phyloP scores from a whole-genome alignment of 1,140 invertebrate species.

The Nebria ingens region DNA sequence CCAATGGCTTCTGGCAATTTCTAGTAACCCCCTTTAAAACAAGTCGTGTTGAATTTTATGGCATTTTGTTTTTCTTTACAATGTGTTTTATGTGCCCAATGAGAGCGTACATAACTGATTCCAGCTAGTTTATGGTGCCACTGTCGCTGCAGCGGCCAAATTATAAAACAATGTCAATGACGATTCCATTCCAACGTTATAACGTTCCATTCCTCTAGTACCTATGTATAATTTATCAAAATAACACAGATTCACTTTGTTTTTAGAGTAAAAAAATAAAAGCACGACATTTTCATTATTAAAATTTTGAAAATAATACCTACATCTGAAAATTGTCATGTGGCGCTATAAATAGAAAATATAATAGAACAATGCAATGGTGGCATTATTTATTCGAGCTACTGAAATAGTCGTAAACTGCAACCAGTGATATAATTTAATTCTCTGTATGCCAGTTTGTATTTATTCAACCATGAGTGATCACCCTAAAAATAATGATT shows the following conservation, averaged over 20 bases:
- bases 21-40: too few relatives aligned
- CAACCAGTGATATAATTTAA: background rate
- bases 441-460: background rate
- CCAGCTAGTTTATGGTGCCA: background rate
- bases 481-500: too few relatives aligned
- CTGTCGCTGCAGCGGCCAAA: constrained; percentile 2
- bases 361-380: too few relatives aligned
- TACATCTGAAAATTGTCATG: too few relatives aligned
- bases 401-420: background rate
- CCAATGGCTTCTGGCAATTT: background rate
- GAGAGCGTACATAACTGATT: constrained; percentile 8
- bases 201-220: too few relatives aligned
- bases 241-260: too few relatives aligned
- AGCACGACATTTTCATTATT: too few relatives aligned
- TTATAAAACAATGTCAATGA: background rate
- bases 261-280: too few relatives aligned
- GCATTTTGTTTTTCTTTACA: background rate
- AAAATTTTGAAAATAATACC: too few relatives aligned
- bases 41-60: constrained; percentile 7
- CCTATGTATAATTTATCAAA: too few relatives aligned
- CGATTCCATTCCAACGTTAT: background rate
- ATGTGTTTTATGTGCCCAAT: constrained; percentile 6
- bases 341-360: too few relatives aligned
- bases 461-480: background rate
- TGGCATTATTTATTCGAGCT: background rate